Percentiles rank a stretch among this genome's conserved stretches.
Conservation (phyloP, 2,888 invertebrate species). For the Physocephala rufipes region DNA sequence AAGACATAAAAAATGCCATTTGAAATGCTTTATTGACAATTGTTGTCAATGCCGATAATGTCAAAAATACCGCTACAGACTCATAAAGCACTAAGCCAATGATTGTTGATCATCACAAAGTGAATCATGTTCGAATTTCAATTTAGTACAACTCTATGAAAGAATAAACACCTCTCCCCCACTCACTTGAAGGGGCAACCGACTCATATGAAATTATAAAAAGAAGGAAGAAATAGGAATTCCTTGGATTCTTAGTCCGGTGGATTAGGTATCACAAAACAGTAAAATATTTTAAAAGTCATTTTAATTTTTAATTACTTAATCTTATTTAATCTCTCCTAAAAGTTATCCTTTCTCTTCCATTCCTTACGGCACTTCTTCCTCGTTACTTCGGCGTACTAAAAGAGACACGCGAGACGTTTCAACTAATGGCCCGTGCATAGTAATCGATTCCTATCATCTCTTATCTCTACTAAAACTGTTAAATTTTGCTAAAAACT, state of each 20-base stretch:
- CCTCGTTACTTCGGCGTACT: too few species aligned
- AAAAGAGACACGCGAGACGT: too few species aligned
- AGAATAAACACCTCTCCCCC: too few species aligned
- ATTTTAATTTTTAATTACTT: too few species aligned
- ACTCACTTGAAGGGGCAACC: background rate
- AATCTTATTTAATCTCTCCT: background rate
- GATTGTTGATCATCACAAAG: background rate
- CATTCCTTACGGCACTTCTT: too few species aligned
- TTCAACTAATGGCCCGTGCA: background rate
- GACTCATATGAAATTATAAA: background rate
- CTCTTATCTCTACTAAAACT: slow-evolving; percentile 39
- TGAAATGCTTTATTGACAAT: slow-evolving; percentile 30
- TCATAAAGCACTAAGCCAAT: background rate
- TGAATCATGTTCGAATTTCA: slow-evolving; percentile 29
- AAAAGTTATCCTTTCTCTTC: background rate
- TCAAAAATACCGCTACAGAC: too few species aligned
- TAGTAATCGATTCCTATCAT: slow-evolving; percentile 10
- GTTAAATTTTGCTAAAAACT: slow-evolving; percentile 41
- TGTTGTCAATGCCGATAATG: slow-evolving; percentile 3
- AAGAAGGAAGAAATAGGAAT: background rate
- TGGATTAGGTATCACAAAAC: too few species aligned
- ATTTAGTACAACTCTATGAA: background rate
- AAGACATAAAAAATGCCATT: slow-evolving; percentile 31
- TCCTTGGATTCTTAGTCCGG: too few species aligned
- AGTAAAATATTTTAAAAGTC: too few species aligned